Base-by-base conservation (phyloP, 2,888 invertebrate genomes). In the Aphrophora alni region DNA sequence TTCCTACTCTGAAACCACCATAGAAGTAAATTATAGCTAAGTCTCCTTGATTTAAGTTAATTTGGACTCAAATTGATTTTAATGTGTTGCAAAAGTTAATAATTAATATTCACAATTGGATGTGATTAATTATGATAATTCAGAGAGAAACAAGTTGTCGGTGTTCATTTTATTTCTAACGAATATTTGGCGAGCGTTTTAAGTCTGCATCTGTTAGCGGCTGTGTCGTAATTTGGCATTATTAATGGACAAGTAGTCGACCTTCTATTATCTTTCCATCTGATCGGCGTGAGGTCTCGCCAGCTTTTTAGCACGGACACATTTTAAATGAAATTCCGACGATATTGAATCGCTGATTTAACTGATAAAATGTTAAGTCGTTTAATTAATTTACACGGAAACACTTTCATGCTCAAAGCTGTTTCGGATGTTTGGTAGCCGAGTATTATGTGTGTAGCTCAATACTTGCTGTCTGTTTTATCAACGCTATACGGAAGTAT, bases 71-170 rank as follows among this genome's bases (percentile, higher is more conserved):
- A 59, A 59, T 59, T 59, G 21, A 59, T 21, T 59, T 59, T 59
- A 14, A 59, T 59, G 59, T 8, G 59, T 59, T 59, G 4, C 59
- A 59, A 21, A 10, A 59, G 21, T 59, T 59, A 59, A 59, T 21
- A 21, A 59, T 44, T 44, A 44, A 44, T 44, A 44, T 59, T 59
- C 59, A 59, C 59, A 21, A n/a, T 59, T 21, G 21, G 59, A 21
- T 59, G 59, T 59, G 59, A 21, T 59, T 59, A 59, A 59, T 59
- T 59, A 59, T 21, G 21, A 59, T 59, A 59, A 59, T 59, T 59
- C 59, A 59, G 59, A 59, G 59, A 59, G 59, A 59, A 59, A 59
- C 59, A 59, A 59, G 59, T 21, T n/a, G 59, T 59, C 59, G 21
- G 17, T 33, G 33, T 44, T 44, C 44, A 12, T 17, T 44, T 12